Evolutionary conservation across 2,797 vertebrate genomes (phyloP).

Genomic region (Hoplostethus atlanticus): DNA sequence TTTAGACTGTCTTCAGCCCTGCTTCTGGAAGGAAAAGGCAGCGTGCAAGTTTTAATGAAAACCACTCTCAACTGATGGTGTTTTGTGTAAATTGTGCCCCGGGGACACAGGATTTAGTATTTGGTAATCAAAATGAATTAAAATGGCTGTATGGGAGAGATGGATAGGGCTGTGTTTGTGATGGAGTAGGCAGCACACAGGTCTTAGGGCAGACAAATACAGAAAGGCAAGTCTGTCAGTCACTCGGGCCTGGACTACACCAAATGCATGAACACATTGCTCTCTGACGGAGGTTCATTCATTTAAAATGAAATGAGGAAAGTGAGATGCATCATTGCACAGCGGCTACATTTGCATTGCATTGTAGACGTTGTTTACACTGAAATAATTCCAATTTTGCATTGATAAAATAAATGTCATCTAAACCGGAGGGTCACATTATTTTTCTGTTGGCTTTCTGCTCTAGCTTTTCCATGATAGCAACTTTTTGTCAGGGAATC

Average conservation of each 20-base stretch:
- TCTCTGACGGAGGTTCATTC: neutral
- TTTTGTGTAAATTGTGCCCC: slow-evolving; percentile 44
- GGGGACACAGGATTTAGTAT: slow-evolving; percentile 33
- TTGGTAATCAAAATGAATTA: slow-evolving; percentile 30
- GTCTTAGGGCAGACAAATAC: neutral
- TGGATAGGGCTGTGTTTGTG: slow-evolving; percentile 7
- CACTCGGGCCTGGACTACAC: too few relatives aligned
- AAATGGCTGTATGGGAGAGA: slow-evolving; percentile 30
- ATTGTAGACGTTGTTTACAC: too few relatives aligned
- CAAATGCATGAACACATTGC: neutral
- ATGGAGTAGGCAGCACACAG: slow-evolving; percentile 3
- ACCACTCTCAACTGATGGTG: slow-evolving; percentile 30
- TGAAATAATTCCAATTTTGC: neutral
- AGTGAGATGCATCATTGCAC: neutral
- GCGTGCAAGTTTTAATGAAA: slow-evolving; percentile 53
- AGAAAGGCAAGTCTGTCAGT: neutral
- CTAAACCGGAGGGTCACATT: too few relatives aligned
- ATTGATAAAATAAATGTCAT: neutral
- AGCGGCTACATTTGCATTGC: too few relatives aligned
- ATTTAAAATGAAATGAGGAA: neutral
- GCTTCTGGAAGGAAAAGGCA: slow-evolving; percentile 24
- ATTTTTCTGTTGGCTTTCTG: neutral
- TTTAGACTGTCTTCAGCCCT: slow-evolving; percentile 25
- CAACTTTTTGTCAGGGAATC: neutral
- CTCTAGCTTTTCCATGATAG: too few relatives aligned